These are phyloP conservation scores for Pelobates cultripes DNA, from an alignment of 2,797 vertebrate species.

Conservation along the genomic window DNA sequence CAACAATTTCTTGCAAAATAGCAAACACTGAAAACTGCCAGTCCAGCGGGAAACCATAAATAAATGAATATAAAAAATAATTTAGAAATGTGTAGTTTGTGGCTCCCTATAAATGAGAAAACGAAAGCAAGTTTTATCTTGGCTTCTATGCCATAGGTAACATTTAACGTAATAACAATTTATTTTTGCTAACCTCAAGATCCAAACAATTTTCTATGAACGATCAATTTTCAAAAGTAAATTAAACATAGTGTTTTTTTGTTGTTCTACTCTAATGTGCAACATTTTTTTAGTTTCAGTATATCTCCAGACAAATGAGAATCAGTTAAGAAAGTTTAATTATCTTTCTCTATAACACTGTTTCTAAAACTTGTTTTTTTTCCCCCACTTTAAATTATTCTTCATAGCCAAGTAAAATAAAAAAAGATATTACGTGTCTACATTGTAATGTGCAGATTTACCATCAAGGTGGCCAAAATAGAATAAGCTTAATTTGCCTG, in stretches of 20 bases:
- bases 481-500: conserved; percentile 28
- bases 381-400: conserved; percentile 2
- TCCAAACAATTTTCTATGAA: neutral
- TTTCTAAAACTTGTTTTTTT: conserved; percentile 16
- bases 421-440: conserved; percentile 7
- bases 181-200: neutral
- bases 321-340: conserved; percentile 28
- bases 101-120: no score
- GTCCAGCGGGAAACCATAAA: no score
- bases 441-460: conserved; percentile 15
- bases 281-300: neutral
- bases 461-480: conserved; percentile 34
- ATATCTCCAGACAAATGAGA: neutral
- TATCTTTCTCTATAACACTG: conserved; percentile 21
- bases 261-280: neutral
- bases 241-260: neutral
- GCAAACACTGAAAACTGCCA: no score
- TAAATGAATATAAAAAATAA: no score
- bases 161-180: no score
- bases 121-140: no score
- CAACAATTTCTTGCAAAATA: no score
- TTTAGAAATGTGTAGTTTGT: no score
- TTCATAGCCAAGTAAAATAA: neutral
- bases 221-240: neutral
- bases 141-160: no score